These are phyloP conservation scores for Mimachlamys varia DNA, from an alignment of 2,888 invertebrate species.

Conservation along the genomic window DNA sequence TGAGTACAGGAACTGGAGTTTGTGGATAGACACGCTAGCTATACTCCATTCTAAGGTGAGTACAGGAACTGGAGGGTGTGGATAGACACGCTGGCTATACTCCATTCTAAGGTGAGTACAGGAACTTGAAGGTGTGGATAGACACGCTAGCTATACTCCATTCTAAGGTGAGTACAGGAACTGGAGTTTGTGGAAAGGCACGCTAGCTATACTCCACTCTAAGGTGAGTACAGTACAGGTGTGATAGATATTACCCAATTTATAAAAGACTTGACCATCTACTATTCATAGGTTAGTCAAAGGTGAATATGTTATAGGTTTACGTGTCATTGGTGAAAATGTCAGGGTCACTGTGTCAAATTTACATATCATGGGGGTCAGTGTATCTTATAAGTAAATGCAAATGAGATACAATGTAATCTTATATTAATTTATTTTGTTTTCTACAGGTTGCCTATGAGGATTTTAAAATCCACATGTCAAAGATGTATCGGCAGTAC, in stretches of 20 bases:
- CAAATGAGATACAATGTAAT: neutral
- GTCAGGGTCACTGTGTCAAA: neutral
- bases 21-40: conserved; percentile 99
- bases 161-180: conserved; percentile 89
- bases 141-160: conserved; percentile 99
- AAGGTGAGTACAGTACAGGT: no score
- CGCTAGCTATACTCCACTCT: no score
- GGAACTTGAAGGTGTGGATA: conserved; percentile 99
- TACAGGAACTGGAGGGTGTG: conserved; percentile 98
- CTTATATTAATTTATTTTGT: neutral
- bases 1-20: conserved; percentile 95
- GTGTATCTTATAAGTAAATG: no score
- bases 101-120: conserved; percentile 95
- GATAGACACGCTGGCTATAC: conserved; percentile 99
- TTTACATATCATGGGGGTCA: no score
- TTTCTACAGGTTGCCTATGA: conserved; percentile 93
- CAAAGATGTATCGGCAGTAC: conserved; percentile 92
- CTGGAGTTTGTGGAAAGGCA: no score
- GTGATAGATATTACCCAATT: no score
- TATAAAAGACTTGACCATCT: no score
- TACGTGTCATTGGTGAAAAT: no score
- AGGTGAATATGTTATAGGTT: no score
- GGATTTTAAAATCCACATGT: conserved; percentile 98
- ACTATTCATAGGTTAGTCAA: no score
- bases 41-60: conserved; percentile 98